Base-by-base conservation (phyloP, 92 coral and sea anemone species). In the Palythoa caribaeorum region DNA sequence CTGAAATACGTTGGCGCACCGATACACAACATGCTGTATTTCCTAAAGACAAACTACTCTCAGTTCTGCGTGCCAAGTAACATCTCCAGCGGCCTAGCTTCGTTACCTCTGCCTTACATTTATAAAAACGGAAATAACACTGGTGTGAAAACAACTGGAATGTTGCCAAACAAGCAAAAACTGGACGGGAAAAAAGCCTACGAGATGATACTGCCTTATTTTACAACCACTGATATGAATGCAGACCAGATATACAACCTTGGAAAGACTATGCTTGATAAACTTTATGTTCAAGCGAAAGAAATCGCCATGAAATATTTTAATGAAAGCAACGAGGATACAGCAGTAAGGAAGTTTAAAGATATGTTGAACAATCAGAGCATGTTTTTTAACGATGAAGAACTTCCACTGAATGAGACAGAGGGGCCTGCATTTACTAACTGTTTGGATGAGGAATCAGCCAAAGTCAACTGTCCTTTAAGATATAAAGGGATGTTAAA, bases 41-140 rank as follows among this genome's bases (percentile, higher is more conserved):
- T 89, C 80, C 84, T 97, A 47, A 89, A 94, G 86, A 60, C 88
- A 70, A 89, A 97, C 69, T 94, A 97, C 63, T 88, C 96, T 1
- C 88, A 84, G 76, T 88, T 94, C 93, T 97, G 99, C 59, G 99
- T 97, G 5, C 96, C 98, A 6, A 94, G 96, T 78, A 94, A 94
- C 71, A 88, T 97, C 51, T 95, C 99, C 39, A 97, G 99, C 68
- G 99, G 99, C 8, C 92, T 97, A 1, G 98, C 99, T 6, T 92
- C 91, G 6, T 91, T 97, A 2, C 99, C 99, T 3, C 70, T 97
- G 71, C 79, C 89, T 9, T 95, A 87, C 53, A 93, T 97, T 9
- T 97, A 95, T 88, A 80, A 63, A 14, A 91, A 94, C 84, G 95
- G 96, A 3, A 85, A 52, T 9, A 90, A 86, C 40, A 97, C 98